Evolutionary conservation across 1,140 invertebrate species (phyloP).

Genomic region (Sarcophaga bullata): DNA sequence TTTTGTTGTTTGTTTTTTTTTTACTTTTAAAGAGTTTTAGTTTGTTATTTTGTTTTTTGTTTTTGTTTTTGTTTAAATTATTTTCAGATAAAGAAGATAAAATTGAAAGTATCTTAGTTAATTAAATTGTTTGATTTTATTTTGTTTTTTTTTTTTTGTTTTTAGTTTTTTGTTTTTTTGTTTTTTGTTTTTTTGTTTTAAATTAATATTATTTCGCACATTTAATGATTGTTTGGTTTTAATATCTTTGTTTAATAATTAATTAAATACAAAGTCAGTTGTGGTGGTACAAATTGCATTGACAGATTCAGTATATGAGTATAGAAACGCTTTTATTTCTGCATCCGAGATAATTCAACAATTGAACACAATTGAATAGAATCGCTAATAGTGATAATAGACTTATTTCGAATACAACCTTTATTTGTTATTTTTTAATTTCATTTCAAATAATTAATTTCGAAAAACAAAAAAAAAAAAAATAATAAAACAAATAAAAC

Average conservation of each 20-base stretch:
- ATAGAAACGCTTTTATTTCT: background rate
- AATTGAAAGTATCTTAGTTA: background rate
- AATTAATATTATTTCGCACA: slow-evolving; percentile 7
- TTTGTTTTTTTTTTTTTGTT: background rate
- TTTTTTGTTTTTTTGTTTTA: background rate
- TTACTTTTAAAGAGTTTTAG: background rate
- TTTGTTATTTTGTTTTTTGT: background rate
- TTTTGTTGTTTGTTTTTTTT: background rate
- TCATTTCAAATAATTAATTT: background rate
- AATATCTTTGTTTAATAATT: background rate
- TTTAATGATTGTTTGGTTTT: slow-evolving; percentile 16
- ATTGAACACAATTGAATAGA: background rate
- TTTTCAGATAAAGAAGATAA: no score
- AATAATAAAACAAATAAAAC: no score
- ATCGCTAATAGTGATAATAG: background rate
- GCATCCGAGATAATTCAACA: background rate
- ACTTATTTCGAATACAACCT: background rate
- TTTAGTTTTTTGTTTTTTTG: background rate
- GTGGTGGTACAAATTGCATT: slow-evolving; percentile 15
- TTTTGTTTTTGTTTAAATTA: background rate
- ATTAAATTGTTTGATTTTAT: no score
- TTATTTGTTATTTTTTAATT: background rate
- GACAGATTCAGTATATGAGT: background rate
- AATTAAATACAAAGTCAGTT: background rate
- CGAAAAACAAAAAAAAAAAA: background rate